Evolutionary conservation across 2,797 vertebrate genomes (phyloP).

Genomic region (Oryzias sinensis): DNA sequence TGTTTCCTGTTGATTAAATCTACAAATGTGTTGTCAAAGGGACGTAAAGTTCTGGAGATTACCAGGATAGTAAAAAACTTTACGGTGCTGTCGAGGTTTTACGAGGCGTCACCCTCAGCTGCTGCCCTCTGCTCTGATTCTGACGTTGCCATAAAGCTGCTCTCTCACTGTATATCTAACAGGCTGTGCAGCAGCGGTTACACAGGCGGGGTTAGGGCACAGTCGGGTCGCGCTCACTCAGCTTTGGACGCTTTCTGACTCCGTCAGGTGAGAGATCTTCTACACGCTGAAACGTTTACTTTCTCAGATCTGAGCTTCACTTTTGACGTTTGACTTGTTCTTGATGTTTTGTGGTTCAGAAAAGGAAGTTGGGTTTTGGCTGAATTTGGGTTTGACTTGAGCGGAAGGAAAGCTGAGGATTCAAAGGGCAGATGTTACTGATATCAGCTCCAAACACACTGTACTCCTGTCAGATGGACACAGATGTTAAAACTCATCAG

Average conservation of each 20-base stretch:
- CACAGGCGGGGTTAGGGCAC: slow-evolving; percentile 7
- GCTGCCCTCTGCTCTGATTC: slow-evolving; percentile 34
- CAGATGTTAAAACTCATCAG: too few relatives aligned
- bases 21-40: too few relatives aligned
- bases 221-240: slow-evolving; percentile 1
- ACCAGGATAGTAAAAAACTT: neutral
- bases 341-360: too few relatives aligned
- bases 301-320: neutral
- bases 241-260: slow-evolving; percentile 2
- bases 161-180: neutral
- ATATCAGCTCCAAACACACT: too few relatives aligned
- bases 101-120: neutral
- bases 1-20: too few relatives aligned
- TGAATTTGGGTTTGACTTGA: too few relatives aligned
- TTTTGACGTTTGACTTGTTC: too few relatives aligned
- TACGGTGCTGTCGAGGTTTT: neutral
- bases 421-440: too few relatives aligned
- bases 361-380: too few relatives aligned
- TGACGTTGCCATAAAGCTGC: slow-evolving; percentile 26
- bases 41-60: too few relatives aligned
- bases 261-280: slow-evolving; percentile 17
- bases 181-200: neutral
- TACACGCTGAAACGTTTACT: neutral
- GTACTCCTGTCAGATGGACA: too few relatives aligned
- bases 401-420: too few relatives aligned